Percentiles rank a stretch among this genome's conserved stretches.
phyloP scores from a whole-genome alignment of 2,888 invertebrate species.

The Microctonus aethiopoides region DNA sequence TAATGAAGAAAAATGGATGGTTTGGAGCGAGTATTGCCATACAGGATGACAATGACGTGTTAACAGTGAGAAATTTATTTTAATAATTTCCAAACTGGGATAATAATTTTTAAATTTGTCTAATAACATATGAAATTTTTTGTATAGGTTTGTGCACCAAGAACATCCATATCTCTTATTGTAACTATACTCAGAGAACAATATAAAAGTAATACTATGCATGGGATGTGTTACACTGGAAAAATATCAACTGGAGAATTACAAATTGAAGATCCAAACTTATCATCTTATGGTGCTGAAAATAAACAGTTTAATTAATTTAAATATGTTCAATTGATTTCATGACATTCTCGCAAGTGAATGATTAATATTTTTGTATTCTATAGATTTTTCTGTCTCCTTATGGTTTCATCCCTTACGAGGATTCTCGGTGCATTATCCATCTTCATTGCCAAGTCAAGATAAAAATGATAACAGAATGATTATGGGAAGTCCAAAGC shows the following conservation, averaged over 20 bases:
- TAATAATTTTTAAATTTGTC: slow-evolving; percentile 5
- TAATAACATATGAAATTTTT: too few relatives aligned
- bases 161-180: slow-evolving; percentile 44
- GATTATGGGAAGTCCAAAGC: slow-evolving; percentile 49
- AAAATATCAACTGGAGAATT: slow-evolving; percentile 31
- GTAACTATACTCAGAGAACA: background rate
- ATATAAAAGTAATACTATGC: slow-evolving; percentile 45
- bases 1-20: slow-evolving; percentile 67
- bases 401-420: slow-evolving; percentile 51
- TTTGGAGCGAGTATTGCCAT: slow-evolving; percentile 70
- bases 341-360: background rate
- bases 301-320: background rate
- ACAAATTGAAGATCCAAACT: slow-evolving; percentile 35
- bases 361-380: slow-evolving; percentile 6
- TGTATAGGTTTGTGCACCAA: slow-evolving; percentile 54
- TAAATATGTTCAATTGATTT: slow-evolving; percentile 8
- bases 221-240: slow-evolving; percentile 54
- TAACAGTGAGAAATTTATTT: slow-evolving; percentile 47
- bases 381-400: slow-evolving; percentile 44
- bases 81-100: background rate
- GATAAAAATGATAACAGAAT: background rate
- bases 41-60: slow-evolving; percentile 59
- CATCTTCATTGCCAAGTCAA: slow-evolving; percentile 33
- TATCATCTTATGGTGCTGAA: slow-evolving; percentile 37
- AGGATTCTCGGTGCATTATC: slow-evolving; percentile 54